Evolutionary conservation across 2,888 invertebrate species (phyloP).

Genomic region (Ctenicera cuprea): DNA sequence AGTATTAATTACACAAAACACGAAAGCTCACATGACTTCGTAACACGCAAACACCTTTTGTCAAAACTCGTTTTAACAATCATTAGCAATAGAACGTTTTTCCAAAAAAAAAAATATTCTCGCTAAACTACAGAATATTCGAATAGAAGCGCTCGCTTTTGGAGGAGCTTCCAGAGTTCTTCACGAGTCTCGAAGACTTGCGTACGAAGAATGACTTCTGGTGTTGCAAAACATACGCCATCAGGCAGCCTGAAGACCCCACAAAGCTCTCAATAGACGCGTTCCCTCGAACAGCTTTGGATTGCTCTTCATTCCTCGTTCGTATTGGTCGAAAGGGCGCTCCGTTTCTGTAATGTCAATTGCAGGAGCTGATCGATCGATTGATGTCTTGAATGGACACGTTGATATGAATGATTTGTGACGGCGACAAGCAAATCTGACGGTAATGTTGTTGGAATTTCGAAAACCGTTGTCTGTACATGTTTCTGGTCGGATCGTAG

Average conservation of each 20-base stretch:
- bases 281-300: slow-evolving; percentile 56
- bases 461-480: slow-evolving; percentile 1
- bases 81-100: not conserved
- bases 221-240: slow-evolving; percentile 45
- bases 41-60: slow-evolving; percentile 10
- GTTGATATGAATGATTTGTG: slow-evolving; percentile 42
- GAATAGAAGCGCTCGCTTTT: slow-evolving; percentile 9
- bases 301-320: slow-evolving; percentile 56
- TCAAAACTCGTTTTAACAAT: not conserved
- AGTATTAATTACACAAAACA: not conserved
- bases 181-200: slow-evolving; percentile 27
- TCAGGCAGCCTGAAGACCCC: slow-evolving; percentile 49
- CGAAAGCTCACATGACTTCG: slow-evolving; percentile 23
- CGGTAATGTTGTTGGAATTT: slow-evolving; percentile 15
- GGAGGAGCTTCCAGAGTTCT: slow-evolving; percentile 2
- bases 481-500: not conserved
- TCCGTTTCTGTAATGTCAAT: slow-evolving; percentile 49
- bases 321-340: slow-evolving; percentile 57
- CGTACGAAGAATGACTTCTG: slow-evolving; percentile 58
- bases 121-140: not conserved
- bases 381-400: slow-evolving; percentile 47
- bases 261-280: slow-evolving; percentile 50
- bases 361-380: slow-evolving; percentile 54
- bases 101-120: no score
- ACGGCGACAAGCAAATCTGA: slow-evolving; percentile 26